These are phyloP conservation scores for Mormyrops boulengeri DNA, from an alignment of 2,797 vertebrate species.

Conservation along the genomic window DNA sequence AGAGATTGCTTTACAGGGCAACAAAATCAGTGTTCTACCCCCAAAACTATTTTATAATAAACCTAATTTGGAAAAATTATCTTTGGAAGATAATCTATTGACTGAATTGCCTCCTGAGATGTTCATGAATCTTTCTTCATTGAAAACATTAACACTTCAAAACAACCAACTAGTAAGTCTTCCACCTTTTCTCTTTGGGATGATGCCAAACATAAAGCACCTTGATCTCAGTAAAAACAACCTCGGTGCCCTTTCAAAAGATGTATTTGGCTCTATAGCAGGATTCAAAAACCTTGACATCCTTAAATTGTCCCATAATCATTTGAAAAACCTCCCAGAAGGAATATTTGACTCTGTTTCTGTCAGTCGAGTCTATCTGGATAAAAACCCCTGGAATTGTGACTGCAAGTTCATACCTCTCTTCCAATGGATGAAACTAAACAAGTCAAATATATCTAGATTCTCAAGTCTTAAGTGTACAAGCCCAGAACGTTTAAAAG, in stretches of 20 bases:
- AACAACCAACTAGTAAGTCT: conserved; percentile 56
- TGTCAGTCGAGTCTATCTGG: conserved; percentile 57
- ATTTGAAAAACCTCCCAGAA: conserved; percentile 41
- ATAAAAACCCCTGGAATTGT: conserved; percentile 70
- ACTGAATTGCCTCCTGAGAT: conserved; percentile 48
- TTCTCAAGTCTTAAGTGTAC: conserved; percentile 42
- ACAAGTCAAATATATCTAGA: conserved; percentile 38
- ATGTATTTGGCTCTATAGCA: conserved; percentile 48
- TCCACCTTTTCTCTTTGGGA: conserved; percentile 56
- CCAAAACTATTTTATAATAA: conserved; percentile 57
- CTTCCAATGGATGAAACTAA: conserved; percentile 51
- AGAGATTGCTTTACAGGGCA: conserved; percentile 56
- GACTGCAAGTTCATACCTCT: conserved; percentile 65
- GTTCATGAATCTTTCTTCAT: conserved; percentile 59
- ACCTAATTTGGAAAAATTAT: conserved; percentile 53
- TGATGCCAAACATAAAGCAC: conserved; percentile 42
- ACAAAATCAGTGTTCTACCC: conserved; percentile 55
- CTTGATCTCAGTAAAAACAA: conserved; percentile 61
- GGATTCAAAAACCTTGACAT: conserved; percentile 52
- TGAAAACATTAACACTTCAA: conserved; percentile 53
- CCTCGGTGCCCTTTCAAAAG: conserved; percentile 56
- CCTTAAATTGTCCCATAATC: conserved; percentile 57
- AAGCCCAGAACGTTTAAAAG: conserved; percentile 52
- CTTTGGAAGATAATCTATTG: conserved; percentile 61
- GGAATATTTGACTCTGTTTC: conserved; percentile 49